phyloP scores from a whole-genome alignment of 2,797 vertebrate genomes.

The Lepilemur septentrionalis region DNA sequence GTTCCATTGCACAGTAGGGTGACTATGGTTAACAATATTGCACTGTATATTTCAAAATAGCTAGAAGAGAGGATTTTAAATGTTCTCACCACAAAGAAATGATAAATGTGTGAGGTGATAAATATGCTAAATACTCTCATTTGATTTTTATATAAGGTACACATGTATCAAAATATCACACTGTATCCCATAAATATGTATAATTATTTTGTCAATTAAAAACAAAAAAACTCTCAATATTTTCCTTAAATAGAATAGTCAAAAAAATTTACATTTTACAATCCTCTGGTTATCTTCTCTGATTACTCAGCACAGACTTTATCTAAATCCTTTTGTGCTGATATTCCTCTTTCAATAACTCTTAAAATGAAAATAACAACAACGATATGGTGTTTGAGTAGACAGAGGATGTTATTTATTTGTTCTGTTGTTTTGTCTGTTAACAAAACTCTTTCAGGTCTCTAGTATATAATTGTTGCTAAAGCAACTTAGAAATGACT shows the following conservation, averaged over 20 bases:
- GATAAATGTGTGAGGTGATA: not conserved
- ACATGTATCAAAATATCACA: not conserved
- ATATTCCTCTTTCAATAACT: not conserved
- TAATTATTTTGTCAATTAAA: not conserved
- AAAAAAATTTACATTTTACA: not conserved
- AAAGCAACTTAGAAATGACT: conserved; percentile 17
- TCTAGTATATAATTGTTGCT: not conserved
- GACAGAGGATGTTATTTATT: not conserved
- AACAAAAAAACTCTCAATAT: not conserved
- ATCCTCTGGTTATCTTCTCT: conserved; percentile 8
- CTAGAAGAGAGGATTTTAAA: not conserved
- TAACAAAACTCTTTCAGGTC: not conserved
- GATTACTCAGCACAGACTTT: conserved; percentile 25
- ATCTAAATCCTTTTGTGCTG: not conserved
- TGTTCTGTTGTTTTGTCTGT: not conserved
- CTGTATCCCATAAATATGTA: not conserved
- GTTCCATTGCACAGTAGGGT: not conserved
- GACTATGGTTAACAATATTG: not conserved
- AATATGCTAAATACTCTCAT: not conserved
- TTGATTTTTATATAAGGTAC: not conserved
- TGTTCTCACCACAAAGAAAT: not conserved
- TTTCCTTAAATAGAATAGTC: conserved; percentile 17
- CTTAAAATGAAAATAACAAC: not conserved
- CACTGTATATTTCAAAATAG: not conserved
- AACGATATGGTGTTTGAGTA: not conserved